phyloP scores from a whole-genome alignment of 2,888 invertebrate species.

The Drosophila pseudotakahashii region DNA sequence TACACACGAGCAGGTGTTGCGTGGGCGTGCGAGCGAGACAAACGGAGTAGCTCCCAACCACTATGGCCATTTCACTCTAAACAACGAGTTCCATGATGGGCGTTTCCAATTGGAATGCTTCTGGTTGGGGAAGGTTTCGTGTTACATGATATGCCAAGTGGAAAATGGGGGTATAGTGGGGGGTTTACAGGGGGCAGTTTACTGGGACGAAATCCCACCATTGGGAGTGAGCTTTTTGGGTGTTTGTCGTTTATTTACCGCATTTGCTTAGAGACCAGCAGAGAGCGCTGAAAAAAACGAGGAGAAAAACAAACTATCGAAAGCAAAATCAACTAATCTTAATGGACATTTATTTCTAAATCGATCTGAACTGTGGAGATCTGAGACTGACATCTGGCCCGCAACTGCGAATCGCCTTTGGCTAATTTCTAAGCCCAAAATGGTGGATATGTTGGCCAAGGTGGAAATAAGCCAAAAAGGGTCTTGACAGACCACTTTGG shows the following conservation, averaged over 20 bases:
- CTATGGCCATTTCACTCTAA: constrained; percentile 26
- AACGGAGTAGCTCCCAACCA: constrained; percentile 9
- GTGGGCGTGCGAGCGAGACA: constrained; percentile 41
- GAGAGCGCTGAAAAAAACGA: constrained; percentile 1
- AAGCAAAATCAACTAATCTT: constrained; percentile 79
- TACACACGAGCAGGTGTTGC: constrained; percentile 35
- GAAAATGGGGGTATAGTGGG: constrained; percentile 14
- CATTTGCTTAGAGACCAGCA: constrained; percentile 60
- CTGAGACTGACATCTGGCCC: constrained; percentile 57
- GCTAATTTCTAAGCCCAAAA: constrained; percentile 37
- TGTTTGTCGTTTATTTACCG: constrained; percentile 59
- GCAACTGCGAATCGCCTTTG: constrained; percentile 34
- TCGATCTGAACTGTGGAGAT: constrained; percentile 29
- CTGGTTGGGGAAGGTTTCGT: constrained; percentile 66
- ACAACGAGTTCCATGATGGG: constrained; percentile 49
- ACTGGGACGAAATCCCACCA: constrained; percentile 4
- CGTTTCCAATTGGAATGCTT: constrained; percentile 76
- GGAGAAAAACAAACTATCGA: constrained; percentile 67
- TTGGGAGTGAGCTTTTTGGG: constrained; percentile 38
- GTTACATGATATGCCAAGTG: constrained; percentile 52
- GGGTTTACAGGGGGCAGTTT: constrained; percentile 1
- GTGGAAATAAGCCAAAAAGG: background rate
- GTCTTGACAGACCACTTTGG: background rate
- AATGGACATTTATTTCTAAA: constrained; percentile 68
- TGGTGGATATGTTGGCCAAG: constrained; percentile 17